Evolutionary conservation across 2,113 vertebrate genomes (phyloP).

Genomic region (Murina feae): DNA sequence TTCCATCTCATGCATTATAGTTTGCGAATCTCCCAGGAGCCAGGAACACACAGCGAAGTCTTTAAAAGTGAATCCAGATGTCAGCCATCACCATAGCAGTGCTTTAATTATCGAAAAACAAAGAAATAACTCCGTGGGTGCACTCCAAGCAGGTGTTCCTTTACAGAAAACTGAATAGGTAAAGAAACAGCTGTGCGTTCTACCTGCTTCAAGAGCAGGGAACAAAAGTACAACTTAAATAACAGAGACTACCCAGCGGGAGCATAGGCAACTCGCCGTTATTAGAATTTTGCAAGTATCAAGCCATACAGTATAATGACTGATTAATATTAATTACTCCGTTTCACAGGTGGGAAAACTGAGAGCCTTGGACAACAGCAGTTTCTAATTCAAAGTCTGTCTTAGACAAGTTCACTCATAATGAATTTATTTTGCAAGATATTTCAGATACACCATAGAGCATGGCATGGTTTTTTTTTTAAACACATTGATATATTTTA

Average conservation of each 20-base stretch:
- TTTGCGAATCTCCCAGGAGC: constrained; percentile 54
- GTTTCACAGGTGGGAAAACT: constrained; percentile 55
- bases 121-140: constrained; percentile 68
- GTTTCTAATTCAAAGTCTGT: constrained; percentile 7
- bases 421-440: constrained; percentile 17
- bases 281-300: constrained; percentile 35
- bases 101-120: constrained; percentile 65
- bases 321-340: constrained; percentile 52
- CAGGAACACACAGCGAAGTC: constrained; percentile 23
- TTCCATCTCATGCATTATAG: constrained; percentile 25
- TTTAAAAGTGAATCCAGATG: constrained; percentile 71
- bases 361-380: not conserved
- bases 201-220: not conserved
- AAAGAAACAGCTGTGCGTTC: constrained; percentile 53
- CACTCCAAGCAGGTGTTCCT: constrained; percentile 65
- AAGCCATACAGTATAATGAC: not conserved
- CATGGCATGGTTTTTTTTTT: not conserved
- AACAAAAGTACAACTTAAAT: not conserved
- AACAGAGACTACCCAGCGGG: not conserved
- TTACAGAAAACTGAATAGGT: constrained; percentile 40
- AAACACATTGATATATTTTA: not conserved
- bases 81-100: constrained; percentile 17
- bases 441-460: not conserved
- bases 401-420: not conserved
- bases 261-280: not conserved